Evolutionary conservation across 2,797 vertebrate species (phyloP).

Genomic region (Acropternis orthonyx): DNA sequence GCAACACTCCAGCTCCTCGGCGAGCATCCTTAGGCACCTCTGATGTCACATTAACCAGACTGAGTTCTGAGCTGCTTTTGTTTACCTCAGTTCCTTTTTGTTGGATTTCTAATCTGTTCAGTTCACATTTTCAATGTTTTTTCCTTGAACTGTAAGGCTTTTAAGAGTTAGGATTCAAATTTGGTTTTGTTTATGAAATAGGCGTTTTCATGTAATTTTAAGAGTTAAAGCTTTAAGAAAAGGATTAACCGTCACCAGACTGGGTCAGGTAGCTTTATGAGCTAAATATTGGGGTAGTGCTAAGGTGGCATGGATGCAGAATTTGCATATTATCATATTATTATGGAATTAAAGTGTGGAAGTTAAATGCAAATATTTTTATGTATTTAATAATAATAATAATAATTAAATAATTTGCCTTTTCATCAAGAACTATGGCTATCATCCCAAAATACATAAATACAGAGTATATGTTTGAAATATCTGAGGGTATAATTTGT

Average conservation of each 20-base stretch:
- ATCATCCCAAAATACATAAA: slow-evolving; percentile 50
- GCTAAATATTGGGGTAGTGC: neutral
- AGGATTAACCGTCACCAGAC: neutral
- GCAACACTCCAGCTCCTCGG: neutral
- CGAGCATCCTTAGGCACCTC: neutral
- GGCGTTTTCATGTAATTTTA: neutral
- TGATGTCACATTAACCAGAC: neutral
- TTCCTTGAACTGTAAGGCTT: neutral
- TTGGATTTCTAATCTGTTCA: neutral
- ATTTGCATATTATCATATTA: neutral
- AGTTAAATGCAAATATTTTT: slow-evolving; percentile 1
- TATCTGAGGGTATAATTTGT: slow-evolving; percentile 63
- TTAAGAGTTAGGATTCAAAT: neutral
- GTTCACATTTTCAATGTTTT: neutral
- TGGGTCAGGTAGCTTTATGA: neutral
- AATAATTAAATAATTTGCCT: neutral
- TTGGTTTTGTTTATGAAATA: neutral
- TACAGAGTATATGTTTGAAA: slow-evolving; percentile 45
- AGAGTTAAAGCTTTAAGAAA: neutral
- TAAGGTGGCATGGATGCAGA: neutral
- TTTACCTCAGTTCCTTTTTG: neutral
- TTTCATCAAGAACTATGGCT: slow-evolving; percentile 46
- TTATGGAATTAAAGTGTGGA: neutral
- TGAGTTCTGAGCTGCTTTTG: neutral
- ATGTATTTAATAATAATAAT: neutral